Conservation (phyloP, 2,113 vertebrate genomes). For the Apteryx mantelli region DNA sequence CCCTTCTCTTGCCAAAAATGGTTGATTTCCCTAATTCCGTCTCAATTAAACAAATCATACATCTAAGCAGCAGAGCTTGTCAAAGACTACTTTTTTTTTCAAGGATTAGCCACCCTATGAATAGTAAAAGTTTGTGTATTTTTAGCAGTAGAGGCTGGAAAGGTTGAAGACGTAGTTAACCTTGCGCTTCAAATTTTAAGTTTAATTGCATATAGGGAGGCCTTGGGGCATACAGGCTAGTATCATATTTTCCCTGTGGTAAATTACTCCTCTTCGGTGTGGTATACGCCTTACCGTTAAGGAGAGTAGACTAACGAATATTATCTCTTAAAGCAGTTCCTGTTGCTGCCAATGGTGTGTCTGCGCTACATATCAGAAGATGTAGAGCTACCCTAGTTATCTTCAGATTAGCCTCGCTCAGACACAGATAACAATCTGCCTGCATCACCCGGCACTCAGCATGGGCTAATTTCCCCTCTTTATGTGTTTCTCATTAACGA, state of each 20-base stretch:
- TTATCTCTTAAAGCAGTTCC: not conserved
- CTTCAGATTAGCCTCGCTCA: not conserved
- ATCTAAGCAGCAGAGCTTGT: conserved; percentile 8
- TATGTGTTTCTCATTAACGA: not conserved
- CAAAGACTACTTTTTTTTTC: not conserved
- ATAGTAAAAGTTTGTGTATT: not conserved
- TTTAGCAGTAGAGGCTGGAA: not conserved
- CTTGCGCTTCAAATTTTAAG: not conserved
- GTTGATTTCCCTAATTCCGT: not conserved
- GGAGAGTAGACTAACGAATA: rapidly evolving
- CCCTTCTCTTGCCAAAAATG: not conserved
- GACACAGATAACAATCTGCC: conserved; percentile 7
- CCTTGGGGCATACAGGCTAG: not conserved
- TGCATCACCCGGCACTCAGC: not conserved
- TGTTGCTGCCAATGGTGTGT: not conserved
- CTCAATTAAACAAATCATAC: not conserved
- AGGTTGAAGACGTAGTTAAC: not conserved
- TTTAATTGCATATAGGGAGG: not conserved
- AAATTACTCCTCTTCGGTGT: not conserved
- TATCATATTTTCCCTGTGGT: not conserved
- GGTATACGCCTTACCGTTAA: not conserved
- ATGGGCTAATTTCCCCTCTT: not conserved
- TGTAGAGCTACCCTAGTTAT: not conserved
- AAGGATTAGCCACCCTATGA: not conserved
- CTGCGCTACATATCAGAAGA: not conserved